These are phyloP conservation scores for Corythornis cristatus DNA, from an alignment of 2,113 vertebrate species.

Conservation along the genomic window DNA sequence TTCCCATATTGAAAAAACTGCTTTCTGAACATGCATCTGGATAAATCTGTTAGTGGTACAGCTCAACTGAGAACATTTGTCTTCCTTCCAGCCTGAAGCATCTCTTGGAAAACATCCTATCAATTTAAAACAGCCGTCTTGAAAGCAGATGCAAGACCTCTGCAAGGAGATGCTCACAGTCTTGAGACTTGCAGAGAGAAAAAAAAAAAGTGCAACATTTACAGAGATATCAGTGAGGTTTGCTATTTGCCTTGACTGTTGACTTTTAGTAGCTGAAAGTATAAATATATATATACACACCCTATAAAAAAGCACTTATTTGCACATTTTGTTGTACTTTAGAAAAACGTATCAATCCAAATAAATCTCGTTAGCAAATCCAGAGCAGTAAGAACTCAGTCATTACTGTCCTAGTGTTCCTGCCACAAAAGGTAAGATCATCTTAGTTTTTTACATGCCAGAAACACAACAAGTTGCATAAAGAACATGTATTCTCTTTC, in stretches of 20 bases:
- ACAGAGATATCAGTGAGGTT: not conserved
- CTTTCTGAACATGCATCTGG: not conserved
- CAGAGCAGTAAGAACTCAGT: not conserved
- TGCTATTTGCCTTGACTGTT: not conserved
- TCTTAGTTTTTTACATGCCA: not conserved
- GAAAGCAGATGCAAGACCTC: not conserved
- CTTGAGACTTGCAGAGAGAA: not conserved
- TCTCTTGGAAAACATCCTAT: not conserved
- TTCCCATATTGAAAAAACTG: not conserved
- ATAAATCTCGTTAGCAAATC: not conserved
- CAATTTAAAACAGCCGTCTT: not conserved
- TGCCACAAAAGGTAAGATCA: not conserved
- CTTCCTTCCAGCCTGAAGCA: not conserved
- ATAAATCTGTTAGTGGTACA: not conserved
- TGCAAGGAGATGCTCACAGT: not conserved
- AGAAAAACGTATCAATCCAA: not conserved
- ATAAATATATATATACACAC: not conserved
- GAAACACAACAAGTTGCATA: not conserved
- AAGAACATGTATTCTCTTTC: conserved; percentile 47
- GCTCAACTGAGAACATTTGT: not conserved
- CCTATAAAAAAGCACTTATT: not conserved
- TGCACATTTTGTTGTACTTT: not conserved
- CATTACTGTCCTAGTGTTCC: not conserved
- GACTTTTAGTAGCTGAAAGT: not conserved
- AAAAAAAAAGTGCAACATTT: not conserved